Evolutionary conservation across 2,888 invertebrate genomes (phyloP).

Genomic region (Anoplius nigerrimus): DNA sequence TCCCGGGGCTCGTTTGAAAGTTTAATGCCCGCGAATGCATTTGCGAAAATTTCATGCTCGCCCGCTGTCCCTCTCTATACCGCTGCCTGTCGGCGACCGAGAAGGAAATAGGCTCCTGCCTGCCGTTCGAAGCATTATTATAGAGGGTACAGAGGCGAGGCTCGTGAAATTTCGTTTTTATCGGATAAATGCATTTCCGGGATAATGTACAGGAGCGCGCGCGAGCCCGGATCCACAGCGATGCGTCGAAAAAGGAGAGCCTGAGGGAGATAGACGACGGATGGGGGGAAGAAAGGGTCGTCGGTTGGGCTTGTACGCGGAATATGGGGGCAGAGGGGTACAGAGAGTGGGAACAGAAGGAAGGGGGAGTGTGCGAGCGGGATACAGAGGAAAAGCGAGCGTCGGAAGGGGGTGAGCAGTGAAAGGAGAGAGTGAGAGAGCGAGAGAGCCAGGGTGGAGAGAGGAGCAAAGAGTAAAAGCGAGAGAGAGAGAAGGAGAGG

Average conservation of each 20-base stretch:
- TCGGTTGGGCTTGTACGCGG: constrained; percentile 10
- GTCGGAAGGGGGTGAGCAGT: constrained; percentile 28
- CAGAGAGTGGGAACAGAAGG: neutral
- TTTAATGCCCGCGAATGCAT: no score
- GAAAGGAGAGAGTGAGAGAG: constrained; percentile 12
- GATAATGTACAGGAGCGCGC: constrained; percentile 1
- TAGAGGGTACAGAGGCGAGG: neutral
- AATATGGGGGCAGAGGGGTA: neutral
- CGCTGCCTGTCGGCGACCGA: no score
- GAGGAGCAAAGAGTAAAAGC: neutral
- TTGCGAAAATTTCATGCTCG: no score
- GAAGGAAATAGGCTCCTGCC: constrained; percentile 1
- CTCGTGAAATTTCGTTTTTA: constrained; percentile 36
- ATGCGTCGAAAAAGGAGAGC: constrained; percentile 18
- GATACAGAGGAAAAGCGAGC: neutral
- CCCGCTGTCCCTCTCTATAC: no score
- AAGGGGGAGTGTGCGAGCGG: neutral
- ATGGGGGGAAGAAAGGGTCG: constrained; percentile 22
- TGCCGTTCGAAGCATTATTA: neutral
- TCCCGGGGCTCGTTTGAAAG: no score
- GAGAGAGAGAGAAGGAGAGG: neutral
- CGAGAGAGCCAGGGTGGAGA: no score
- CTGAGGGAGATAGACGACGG: constrained; percentile 14
- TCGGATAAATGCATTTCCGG: constrained; percentile 41
- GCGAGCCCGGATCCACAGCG: constrained; percentile 1